phyloP scores from a whole-genome alignment of 1,140 invertebrate species.

The Medauroidea extradentata region DNA sequence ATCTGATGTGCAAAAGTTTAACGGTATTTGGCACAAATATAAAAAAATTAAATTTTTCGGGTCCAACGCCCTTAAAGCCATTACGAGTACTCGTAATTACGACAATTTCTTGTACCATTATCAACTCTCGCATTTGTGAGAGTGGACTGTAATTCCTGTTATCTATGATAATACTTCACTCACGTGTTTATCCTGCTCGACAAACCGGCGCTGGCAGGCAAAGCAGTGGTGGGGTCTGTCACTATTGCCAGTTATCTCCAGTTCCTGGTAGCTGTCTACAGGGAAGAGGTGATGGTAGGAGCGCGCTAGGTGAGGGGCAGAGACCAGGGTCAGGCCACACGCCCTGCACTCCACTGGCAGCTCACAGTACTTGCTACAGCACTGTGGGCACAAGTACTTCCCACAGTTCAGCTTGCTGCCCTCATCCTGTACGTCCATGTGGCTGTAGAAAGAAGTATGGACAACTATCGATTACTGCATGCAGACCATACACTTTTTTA shows the following conservation, averaged over 20 bases:
- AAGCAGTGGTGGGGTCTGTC: constrained; percentile 54
- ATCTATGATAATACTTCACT: constrained; percentile 20
- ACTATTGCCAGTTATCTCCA: constrained; percentile 36
- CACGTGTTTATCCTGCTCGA: constrained; percentile 67
- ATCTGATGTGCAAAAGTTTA: no score
- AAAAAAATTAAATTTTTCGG: no score
- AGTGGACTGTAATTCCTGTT: no score
- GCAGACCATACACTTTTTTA: no score
- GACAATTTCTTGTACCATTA: no score
- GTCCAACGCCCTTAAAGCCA: no score
- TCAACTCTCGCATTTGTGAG: no score
- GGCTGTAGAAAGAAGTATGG: constrained; percentile 57
- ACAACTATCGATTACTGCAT: no score
- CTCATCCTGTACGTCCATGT: constrained; percentile 70
- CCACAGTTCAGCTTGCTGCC: constrained; percentile 54
- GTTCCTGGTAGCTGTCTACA: constrained; percentile 77
- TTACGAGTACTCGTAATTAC: no score
- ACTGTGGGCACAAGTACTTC: constrained; percentile 95
- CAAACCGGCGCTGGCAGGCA: constrained; percentile 64
- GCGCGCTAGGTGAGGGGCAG: constrained; percentile 92
- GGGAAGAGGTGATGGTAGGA: constrained; percentile 97
- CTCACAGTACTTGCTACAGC: constrained; percentile 95
- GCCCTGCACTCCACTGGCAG: constrained; percentile 93
- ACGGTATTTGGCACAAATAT: no score
- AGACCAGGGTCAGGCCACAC: constrained; percentile 94